Conservation (phyloP, 2,888 invertebrate genomes). For the Cephus sareptanus region DNA sequence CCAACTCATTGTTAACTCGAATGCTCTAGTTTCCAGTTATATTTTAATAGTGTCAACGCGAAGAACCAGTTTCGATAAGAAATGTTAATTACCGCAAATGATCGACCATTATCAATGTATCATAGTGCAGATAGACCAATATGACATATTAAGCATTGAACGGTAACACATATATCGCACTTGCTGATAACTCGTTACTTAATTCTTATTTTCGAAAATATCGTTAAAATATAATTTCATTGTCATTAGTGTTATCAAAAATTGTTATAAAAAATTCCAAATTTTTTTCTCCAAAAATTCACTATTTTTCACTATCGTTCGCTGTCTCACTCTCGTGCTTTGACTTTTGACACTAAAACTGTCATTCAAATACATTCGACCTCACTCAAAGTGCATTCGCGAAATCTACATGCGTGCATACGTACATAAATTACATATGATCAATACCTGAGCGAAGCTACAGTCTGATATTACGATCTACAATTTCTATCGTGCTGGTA, state of each 20-base stretch:
- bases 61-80: no score
- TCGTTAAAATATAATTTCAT: no score
- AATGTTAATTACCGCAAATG: no score
- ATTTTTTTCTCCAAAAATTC: neutral
- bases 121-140: no score
- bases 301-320: neutral
- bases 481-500: constrained; percentile 24
- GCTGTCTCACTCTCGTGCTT: neutral
- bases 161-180: neutral
- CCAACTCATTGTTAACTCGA: no score
- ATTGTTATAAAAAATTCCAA: no score
- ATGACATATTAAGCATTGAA: neutral
- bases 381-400: neutral
- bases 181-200: neutral
- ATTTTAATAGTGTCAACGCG: no score
- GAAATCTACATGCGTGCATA: neutral
- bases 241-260: no score
- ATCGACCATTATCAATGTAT: no score
- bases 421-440: constrained; percentile 20
- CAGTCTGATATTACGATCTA: constrained; percentile 33
- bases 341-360: neutral
- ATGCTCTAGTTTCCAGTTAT: no score
- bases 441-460: constrained; percentile 37
- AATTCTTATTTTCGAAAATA: no score
- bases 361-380: neutral